Base-by-base conservation (phyloP, 23 tunicate species). In the Ascidia mentula region DNA sequence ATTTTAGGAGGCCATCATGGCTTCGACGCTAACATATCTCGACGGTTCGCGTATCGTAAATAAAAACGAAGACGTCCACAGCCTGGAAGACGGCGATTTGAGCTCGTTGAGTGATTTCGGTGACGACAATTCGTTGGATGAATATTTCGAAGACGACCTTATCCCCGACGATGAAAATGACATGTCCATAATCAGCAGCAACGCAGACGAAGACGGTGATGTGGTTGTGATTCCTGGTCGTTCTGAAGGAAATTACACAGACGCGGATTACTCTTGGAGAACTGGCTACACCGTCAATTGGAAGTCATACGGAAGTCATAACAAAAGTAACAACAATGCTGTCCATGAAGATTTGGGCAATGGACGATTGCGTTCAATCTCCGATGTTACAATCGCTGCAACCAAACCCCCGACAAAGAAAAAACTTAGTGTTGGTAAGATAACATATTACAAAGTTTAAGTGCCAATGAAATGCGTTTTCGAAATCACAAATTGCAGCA, bases 251-350 rank as follows among this genome's bases (percentile, higher is more conserved):
- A 38, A 38, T 9, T 74, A 37, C 53, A 74, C 78, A 6, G 53
- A 74, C 30, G 78, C 34, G n/a, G 78, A 74, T 74, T 74, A 31
- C 37, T 38, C 46, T 6, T 74, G 78, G 78, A 74, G 78, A 32
- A 74, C 78, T 18, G 78, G 78, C 18, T 74, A 74, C 30, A 74
- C 78, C 78, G 37, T 46, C 18, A 74, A 35, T 31, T 74, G 78
- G 78, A 74, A 53, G 65, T 53, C 65, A 53, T 53, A 53, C 24
- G 65, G 65, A 53, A 53, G 24, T 28, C 24, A 53, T 53, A 53
- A 53, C 65, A 53, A 26, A 53, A 53, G 65, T 28, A 53, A 53
- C 13, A 53, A 53, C 65, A 53, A 53, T 9, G 65, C 13, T 20
- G 22, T 53, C 4, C 4, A 28, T 9, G 28, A 6, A 9, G 65